These are phyloP conservation scores for Porites rus DNA, from an alignment of 92 coral and sea anemone genomes.

Conservation along the genomic window DNA sequence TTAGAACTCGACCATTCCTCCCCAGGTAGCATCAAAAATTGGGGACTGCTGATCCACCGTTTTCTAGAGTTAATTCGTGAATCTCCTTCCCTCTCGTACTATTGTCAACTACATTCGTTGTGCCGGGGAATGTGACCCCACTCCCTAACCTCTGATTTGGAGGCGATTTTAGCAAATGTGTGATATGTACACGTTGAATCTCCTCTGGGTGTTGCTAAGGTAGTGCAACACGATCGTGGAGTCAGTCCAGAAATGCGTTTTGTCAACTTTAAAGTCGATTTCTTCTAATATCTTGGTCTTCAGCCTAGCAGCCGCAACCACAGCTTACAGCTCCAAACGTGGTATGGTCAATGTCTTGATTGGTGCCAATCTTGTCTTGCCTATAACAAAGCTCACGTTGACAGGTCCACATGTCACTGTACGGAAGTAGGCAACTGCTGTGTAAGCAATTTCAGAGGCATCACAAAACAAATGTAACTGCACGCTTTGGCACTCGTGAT, in stretches of 20 bases:
- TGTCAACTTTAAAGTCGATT: constrained; percentile 25
- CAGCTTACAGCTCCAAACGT: constrained; percentile 47
- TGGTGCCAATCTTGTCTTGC: constrained; percentile 38
- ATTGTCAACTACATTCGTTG: constrained; percentile 45
- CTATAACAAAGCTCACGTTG: constrained; percentile 4
- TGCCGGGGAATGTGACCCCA: constrained; percentile 57
- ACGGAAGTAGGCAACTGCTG: too few relatives aligned
- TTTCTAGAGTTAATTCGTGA: constrained; percentile 11
- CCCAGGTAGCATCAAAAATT: background rate
- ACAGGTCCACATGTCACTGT: background rate
- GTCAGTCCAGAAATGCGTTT: constrained; percentile 5
- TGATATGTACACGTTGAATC: constrained; percentile 38
- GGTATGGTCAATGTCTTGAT: constrained; percentile 50
- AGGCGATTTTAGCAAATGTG: constrained; percentile 40
- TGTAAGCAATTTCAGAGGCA: too few relatives aligned
- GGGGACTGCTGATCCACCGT: constrained; percentile 58
- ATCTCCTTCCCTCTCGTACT: too few relatives aligned
- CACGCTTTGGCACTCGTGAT: too few relatives aligned
- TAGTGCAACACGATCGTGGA: constrained; percentile 10
- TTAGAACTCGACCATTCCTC: constrained; percentile 13
- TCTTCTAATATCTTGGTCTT: constrained; percentile 21
- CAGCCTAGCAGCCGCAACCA: constrained; percentile 43
- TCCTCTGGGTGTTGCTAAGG: constrained; percentile 14
- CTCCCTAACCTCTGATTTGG: constrained; percentile 31
- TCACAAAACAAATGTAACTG: too few relatives aligned